These are phyloP conservation scores for Erpobdella octoculata DNA, from an alignment of 2,888 invertebrate species.

Conservation along the genomic window DNA sequence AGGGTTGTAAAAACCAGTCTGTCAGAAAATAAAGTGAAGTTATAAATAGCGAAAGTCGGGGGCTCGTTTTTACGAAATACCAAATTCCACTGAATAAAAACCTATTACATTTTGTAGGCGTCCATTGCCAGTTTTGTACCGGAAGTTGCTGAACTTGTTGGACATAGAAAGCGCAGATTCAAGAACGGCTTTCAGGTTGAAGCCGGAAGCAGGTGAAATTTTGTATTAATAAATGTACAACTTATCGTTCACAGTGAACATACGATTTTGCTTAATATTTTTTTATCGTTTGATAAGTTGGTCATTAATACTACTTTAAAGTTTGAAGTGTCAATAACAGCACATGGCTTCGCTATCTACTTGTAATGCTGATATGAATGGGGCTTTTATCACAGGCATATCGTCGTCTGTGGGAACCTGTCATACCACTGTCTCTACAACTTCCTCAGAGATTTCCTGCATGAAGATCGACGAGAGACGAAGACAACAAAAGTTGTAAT, in stretches of 20 bases:
- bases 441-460: not conserved
- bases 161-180: not conserved
- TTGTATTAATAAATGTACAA: too few species aligned
- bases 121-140: not conserved
- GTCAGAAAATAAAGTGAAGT: too few species aligned
- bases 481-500: slow-evolving; percentile 3
- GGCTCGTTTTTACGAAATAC: too few species aligned
- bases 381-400: not conserved
- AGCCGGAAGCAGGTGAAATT: not conserved
- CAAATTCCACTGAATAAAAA: too few species aligned
- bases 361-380: not conserved
- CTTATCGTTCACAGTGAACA: too few species aligned
- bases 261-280: too few species aligned
- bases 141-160: not conserved
- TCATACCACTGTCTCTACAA: not conserved
- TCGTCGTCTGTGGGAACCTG: not conserved
- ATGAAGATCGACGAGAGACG: not conserved
- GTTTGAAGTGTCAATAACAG: not conserved
- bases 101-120: not conserved
- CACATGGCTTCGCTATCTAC: not conserved
- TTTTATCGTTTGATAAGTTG: too few species aligned
- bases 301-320: too few species aligned
- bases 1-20: too few species aligned
- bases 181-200: not conserved
- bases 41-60: too few species aligned